Conservation (phyloP, 2,888 invertebrate genomes). For the Byasa hedistus region DNA sequence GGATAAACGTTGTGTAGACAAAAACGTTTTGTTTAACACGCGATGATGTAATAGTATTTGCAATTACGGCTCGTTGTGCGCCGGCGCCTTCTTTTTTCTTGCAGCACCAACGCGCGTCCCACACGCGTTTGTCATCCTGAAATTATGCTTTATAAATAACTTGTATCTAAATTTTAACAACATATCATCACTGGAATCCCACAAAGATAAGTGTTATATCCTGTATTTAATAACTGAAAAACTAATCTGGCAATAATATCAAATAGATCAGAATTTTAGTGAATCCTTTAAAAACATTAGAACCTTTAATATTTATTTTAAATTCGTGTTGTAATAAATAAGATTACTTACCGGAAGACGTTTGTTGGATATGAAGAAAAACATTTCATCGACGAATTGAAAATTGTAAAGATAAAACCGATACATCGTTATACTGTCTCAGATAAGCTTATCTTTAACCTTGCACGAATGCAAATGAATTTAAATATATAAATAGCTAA, state of each 20-base stretch:
- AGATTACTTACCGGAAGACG: constrained; percentile 5
- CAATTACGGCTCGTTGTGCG: constrained; percentile 6
- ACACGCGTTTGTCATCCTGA: constrained; percentile 9
- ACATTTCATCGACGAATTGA: constrained; percentile 8
- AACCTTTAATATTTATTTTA: too few relatives aligned
- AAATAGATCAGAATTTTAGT: too few relatives aligned
- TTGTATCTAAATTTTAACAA: background rate
- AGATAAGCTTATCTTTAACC: constrained; percentile 25
- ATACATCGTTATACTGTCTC: constrained; percentile 7
- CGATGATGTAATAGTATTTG: constrained; percentile 21
- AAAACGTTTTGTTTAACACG: background rate
- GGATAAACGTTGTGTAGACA: too few relatives aligned
- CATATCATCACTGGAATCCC: too few relatives aligned
- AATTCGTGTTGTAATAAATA: too few relatives aligned
- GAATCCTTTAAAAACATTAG: too few relatives aligned
- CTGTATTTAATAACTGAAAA: too few relatives aligned
- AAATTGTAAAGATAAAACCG: constrained; percentile 3
- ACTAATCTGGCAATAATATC: too few relatives aligned
- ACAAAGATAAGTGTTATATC: too few relatives aligned
- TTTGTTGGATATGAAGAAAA: background rate
- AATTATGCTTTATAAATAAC: constrained; percentile 1
- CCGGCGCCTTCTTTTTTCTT: constrained; percentile 24
- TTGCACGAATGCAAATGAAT: constrained; percentile 19
- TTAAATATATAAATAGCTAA: constrained; percentile 13
- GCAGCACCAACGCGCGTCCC: constrained; percentile 23